Base-by-base conservation (phyloP, 2,797 vertebrate species). In the Dromococcyx pavoninus region DNA sequence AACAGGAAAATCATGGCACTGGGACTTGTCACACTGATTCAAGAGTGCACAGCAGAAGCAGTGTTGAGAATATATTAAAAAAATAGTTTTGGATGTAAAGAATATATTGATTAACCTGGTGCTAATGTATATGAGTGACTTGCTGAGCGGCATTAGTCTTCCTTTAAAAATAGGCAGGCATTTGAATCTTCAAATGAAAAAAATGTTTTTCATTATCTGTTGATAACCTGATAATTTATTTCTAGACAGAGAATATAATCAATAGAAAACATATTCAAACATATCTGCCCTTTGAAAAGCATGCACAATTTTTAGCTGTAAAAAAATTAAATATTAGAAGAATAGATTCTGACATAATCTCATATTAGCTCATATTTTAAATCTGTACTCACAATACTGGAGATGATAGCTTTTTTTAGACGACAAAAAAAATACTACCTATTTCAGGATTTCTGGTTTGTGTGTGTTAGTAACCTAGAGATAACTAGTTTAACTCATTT, bases 401-500 rank as follows among this genome's bases (percentile, higher is more conserved):
- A 78, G 30, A 44, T 28, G 7, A 35, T 4, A 2, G 25, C 35
- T 46, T 19, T 71, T 71, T 62, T 65, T 25, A 77, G 41, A 17
- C 3, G 4, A 57, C 19, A 62, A 80, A 69, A 82, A 51, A 82
- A 43, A 21, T 17, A 9, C 22, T 57, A 33, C 0, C 0, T 35
- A 17, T 54, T 66, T 46, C 25, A 91, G 28, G 13, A 54, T 58
- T 77, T 88, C n/a, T 61, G 27, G 5, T 86, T 77, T 50, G 8
- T 39, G 3, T 15, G 30, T 13, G 7, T 39, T 23, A 86, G 13
- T n/a, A 58, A 48, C 57, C 41, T 60, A 69, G 16, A 58, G 11
- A 60, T 27, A 76, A 54, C 10, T 19, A 66, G 35, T 24, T 65
- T 72, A 69, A 57, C 9, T 48, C 1, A 2, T 21, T 48, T n/a